Base-by-base conservation (phyloP, 2,113 vertebrate species). In the Daubentonia madagascariensis region DNA sequence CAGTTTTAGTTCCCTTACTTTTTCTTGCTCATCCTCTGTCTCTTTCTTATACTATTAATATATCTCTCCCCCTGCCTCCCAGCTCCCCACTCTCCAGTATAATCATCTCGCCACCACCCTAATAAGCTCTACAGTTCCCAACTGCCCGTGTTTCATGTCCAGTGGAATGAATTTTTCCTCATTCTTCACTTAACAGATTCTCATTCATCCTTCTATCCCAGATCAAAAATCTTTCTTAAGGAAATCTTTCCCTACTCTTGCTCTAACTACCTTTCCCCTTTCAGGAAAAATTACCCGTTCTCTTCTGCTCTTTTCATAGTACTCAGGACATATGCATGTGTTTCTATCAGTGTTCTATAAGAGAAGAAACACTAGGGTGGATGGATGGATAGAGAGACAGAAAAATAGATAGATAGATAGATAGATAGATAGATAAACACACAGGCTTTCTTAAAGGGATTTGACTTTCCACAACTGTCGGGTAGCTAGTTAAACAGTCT, bases 191-290 rank as follows among this genome's bases (percentile, higher is more conserved):
- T 91, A 87, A 63, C 32, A 86, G 30, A 48, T 10, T 70, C 10
- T 22, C 10, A 57, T 85, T 96, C 52, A 45, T 89, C 35, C 37
- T 94, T 92, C 37, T 81, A 45, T 72, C 45, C 37, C 28, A 95
- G 23, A 23, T 92, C 14, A 96, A 94, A 83, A 91, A 57, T 35
- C 9, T 68, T 95, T 95, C 63, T 94, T 91, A 90, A 32, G 73
- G 67, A 96, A 65, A 78, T 89, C 6, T 92, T 92, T 89, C 59
- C 43, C 18, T 73, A 65, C 43, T 11, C 11, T 78, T 65, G 65
- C 5, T 30, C 54, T 37, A 18, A 40, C 3, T 85, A 78, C 22
- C 45, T 22, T 92, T 90, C 11, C 35, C 17, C 32, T 89, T 89
- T 52, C 52, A 83, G 45, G 30, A 94, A 92, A 93, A 90, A 85